Conservation (phyloP, 2,888 invertebrate species). For the Strigamia transsilvanica region DNA sequence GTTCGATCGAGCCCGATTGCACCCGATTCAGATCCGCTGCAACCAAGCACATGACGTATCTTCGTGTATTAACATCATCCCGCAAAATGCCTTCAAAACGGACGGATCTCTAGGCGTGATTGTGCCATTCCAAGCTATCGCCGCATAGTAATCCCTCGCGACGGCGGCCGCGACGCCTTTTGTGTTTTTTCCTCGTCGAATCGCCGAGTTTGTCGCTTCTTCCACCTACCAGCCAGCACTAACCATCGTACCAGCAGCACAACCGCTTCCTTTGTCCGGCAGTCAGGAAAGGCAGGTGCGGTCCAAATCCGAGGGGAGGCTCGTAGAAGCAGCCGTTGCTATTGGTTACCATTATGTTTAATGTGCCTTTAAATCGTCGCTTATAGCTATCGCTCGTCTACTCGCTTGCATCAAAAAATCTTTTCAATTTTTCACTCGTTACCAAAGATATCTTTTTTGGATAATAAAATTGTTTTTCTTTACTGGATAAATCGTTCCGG, state of each 20-base stretch:
- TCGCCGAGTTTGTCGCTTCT: not conserved
- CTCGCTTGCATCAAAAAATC: not conserved
- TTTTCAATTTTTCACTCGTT: too few species aligned
- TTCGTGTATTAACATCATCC: slow-evolving; percentile 1
- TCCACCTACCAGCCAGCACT: slow-evolving; percentile 18
- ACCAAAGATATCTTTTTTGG: too few species aligned
- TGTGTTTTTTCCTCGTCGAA: not conserved
- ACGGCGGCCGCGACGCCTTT: slow-evolving; percentile 16
- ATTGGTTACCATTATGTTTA: slow-evolving; percentile 52
- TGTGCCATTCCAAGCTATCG: not conserved
- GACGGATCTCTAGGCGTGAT: slow-evolving; percentile 20
- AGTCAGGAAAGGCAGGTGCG: slow-evolving; percentile 56
- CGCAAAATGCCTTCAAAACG: not conserved
- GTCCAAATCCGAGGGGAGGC: slow-evolving; percentile 49
- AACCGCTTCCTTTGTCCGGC: slow-evolving; percentile 51
- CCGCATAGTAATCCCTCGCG: slow-evolving; percentile 1
- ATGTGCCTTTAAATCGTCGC: slow-evolving; percentile 32
- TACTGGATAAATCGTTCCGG: too few species aligned
- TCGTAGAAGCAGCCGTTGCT: slow-evolving; percentile 51
- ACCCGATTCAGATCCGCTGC: not conserved
- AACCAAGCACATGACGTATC: slow-evolving; percentile 1
- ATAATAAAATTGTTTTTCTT: too few species aligned
- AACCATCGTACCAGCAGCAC: slow-evolving; percentile 25
- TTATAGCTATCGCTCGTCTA: not conserved
- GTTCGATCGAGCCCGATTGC: not conserved